These are phyloP conservation scores for Hypercompe scribonia DNA, from an alignment of 2,888 invertebrate species.

Conservation along the genomic window DNA sequence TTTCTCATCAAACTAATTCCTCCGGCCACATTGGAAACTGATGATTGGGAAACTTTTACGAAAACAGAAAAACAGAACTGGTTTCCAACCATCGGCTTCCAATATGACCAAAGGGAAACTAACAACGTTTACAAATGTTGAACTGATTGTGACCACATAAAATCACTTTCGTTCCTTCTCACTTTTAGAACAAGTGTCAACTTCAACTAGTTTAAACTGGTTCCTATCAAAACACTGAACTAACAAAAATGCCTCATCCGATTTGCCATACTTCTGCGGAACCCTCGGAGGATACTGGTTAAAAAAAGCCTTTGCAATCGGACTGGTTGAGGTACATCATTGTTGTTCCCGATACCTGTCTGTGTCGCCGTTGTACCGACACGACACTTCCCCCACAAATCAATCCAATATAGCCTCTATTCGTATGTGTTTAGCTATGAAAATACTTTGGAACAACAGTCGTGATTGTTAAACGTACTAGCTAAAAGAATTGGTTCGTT, in stretches of 20 bases:
- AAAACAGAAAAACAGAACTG: no score
- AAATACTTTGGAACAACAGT: conserved; percentile 26
- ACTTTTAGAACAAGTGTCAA: background rate
- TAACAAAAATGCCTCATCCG: conserved; percentile 28
- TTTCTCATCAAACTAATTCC: no score
- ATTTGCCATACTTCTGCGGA: conserved; percentile 36
- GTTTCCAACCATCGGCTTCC: no score
- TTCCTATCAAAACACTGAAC: background rate
- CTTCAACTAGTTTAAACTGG: background rate
- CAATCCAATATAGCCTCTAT: conserved; percentile 51
- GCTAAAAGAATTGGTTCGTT: conserved; percentile 49
- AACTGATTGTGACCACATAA: background rate
- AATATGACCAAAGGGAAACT: no score
- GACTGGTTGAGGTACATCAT: conserved; percentile 80
- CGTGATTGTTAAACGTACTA: conserved; percentile 46
- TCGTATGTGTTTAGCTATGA: conserved; percentile 18
- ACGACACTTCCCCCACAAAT: conserved; percentile 50
- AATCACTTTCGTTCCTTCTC: background rate
- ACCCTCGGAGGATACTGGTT: conserved; percentile 70
- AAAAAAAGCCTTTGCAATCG: conserved; percentile 73
- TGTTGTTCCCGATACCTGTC: conserved; percentile 75
- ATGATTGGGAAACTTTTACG: no score
- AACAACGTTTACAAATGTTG: background rate
- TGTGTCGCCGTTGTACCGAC: conserved; percentile 60
- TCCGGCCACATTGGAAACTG: no score